Evolutionary conservation across 2,113 vertebrate genomes (phyloP), one percentile per base, ranked within the genome.

Genomic region (Eidolon helvum): DNA sequence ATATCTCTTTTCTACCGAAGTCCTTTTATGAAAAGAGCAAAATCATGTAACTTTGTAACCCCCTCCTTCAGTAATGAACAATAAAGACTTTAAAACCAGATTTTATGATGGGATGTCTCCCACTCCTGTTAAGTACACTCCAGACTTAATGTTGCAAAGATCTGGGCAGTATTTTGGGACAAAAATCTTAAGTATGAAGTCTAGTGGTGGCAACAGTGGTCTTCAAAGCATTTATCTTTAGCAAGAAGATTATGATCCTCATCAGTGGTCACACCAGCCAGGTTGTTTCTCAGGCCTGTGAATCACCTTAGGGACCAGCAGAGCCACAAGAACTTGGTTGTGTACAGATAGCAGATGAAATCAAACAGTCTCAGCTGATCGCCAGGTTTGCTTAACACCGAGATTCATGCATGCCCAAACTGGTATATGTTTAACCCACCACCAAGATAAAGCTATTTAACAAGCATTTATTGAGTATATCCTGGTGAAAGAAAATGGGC

Each of bases 161-260:
- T 87, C 88, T 63, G 7, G 15, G 53, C 21, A 66, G 94, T 87
- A 53, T 83, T 92, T 83, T 26, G 93, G 53, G 61, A 38, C 61
- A 88, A 19, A 6, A 19, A 24, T 61, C 69, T 80, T 50, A 80
- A 86, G 7, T 89, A 28, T 72, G 24, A 43, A 18, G 11, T 78
- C 55, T 57, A 65, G 10, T 68, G 50, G 45, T 65, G 18, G 9
- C 15, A 69, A 19, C 50, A 90, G 0, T 90, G 63, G 7, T 69
- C 45, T 96, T 94, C 59, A 71, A 50, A 92, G 45, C 10, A 77
- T 83, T 89, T 72, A 18, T 75, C 63, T 90, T 45, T 78, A 90
- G 59, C 38, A 59, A 57, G 59, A 71, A 86, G 50, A 63, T 50
- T 43, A 26, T 45, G 3, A 21, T 50, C 18, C 19, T 87, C n/a